These are phyloP conservation scores for Drosophila picticornis DNA, from an alignment of 2,888 invertebrate species.

Conservation along the genomic window DNA sequence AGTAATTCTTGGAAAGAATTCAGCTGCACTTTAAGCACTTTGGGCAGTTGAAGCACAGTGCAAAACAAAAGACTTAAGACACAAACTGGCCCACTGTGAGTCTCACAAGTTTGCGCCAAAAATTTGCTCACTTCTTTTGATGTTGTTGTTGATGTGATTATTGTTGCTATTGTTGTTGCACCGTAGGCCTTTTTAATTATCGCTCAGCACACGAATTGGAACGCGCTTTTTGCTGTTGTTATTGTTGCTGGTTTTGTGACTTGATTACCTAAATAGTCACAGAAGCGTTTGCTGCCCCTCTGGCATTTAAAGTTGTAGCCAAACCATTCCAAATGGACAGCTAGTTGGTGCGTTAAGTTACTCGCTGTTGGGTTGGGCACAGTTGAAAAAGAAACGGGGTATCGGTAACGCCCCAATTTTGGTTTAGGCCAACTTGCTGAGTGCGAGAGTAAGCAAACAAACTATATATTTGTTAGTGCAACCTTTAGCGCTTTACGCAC, in stretches of 20 bases:
- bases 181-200: constrained; percentile 66
- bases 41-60: constrained; percentile 18
- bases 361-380: constrained; percentile 38
- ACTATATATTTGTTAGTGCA: neutral
- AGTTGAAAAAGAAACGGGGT: constrained; percentile 38
- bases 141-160: constrained; percentile 17
- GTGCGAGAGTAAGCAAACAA: constrained; percentile 2
- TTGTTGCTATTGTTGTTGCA: constrained; percentile 21
- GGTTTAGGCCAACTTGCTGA: constrained; percentile 13
- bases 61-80: constrained; percentile 68
- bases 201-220: constrained; percentile 51
- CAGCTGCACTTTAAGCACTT: neutral
- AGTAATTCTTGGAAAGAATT: neutral
- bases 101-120: constrained; percentile 50
- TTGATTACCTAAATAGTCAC: constrained; percentile 48
- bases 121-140: constrained; percentile 26
- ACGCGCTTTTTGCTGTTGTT: constrained; percentile 47
- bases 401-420: constrained; percentile 37
- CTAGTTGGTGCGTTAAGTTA: constrained; percentile 20
- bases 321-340: constrained; percentile 33
- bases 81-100: constrained; percentile 60
- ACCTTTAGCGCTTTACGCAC: constrained; percentile 1
- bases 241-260: constrained; percentile 14
- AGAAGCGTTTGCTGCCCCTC: constrained; percentile 29
- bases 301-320: constrained; percentile 27